A percentile compares a stretch with the other conserved stretches of the same genome.
phyloP scores from a whole-genome alignment of 2,888 invertebrate species.

The Drosophila phalerata region DNA sequence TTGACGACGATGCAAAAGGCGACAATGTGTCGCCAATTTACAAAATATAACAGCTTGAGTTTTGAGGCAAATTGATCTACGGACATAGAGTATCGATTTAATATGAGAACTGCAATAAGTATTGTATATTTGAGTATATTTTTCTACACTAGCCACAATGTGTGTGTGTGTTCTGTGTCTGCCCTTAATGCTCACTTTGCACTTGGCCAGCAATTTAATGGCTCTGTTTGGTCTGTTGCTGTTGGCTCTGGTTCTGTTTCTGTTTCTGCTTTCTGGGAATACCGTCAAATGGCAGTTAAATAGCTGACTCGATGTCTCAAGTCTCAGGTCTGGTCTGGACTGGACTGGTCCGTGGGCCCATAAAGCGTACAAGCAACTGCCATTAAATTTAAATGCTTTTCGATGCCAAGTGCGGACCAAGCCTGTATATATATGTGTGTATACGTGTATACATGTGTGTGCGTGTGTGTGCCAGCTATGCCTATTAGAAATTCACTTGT shows the following conservation, averaged over 20 bases:
- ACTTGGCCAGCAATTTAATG: conserved; percentile 54
- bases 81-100: too few relatives aligned
- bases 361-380: conserved; percentile 74
- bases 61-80: too few relatives aligned
- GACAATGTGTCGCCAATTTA: too few relatives aligned
- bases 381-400: conserved; percentile 81
- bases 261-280: conserved; percentile 58
- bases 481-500: conserved; percentile 76
- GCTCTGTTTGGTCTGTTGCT: conserved; percentile 25
- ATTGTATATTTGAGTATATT: not conserved
- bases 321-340: conserved; percentile 2
- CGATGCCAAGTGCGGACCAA: conserved; percentile 60
- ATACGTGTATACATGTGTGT: conserved; percentile 6
- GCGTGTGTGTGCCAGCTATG: conserved; percentile 30
- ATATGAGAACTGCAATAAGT: not conserved
- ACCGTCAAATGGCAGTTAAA: conserved; percentile 46
- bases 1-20: too few relatives aligned
- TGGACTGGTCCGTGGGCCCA: conserved; percentile 34
- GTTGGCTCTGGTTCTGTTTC: conserved; percentile 17
- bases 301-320: conserved; percentile 17
- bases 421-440: not conserved
- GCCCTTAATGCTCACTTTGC: conserved; percentile 57
- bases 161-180: not conserved
- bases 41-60: too few relatives aligned
- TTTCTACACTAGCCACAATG: not conserved